Conservation (phyloP, 2,797 vertebrate genomes). For the Margarornis squamiger region DNA sequence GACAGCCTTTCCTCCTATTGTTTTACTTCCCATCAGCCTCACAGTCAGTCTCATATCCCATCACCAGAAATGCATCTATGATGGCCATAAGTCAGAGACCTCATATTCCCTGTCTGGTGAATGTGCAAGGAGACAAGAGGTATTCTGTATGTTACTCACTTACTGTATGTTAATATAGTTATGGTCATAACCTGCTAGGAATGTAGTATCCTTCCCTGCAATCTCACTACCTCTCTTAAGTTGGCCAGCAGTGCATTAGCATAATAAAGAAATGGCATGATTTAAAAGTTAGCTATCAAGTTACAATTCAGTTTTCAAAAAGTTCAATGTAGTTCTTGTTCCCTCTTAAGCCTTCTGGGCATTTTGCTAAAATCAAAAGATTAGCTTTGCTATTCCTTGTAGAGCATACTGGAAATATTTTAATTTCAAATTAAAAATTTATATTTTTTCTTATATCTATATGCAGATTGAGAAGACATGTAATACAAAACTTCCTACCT, state of each 20-base stretch:
- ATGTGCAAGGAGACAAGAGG: neutral
- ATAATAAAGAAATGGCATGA: neutral
- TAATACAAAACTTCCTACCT: neutral
- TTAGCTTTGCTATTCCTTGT: neutral
- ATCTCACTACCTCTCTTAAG: neutral
- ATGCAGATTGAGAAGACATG: neutral
- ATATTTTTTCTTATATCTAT: neutral
- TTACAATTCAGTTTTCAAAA: neutral
- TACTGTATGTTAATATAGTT: neutral
- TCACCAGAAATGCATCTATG: neutral
- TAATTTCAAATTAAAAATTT: neutral
- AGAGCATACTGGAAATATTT: neutral
- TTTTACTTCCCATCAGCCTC: neutral
- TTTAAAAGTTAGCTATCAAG: neutral
- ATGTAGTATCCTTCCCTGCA: neutral
- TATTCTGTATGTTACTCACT: neutral
- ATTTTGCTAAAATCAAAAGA: neutral
- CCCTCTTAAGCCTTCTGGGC: neutral
- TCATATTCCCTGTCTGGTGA: neutral
- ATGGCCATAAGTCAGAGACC: neutral
- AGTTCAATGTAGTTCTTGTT: neutral
- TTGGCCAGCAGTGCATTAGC: neutral
- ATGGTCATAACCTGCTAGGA: accelerated
- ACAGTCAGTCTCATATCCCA: neutral
- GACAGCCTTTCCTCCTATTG: neutral